Percentiles rank a stretch among this genome's conserved stretches.
phyloP scores from a whole-genome alignment of 2,888 invertebrate genomes.

The Netelia virgata region DNA sequence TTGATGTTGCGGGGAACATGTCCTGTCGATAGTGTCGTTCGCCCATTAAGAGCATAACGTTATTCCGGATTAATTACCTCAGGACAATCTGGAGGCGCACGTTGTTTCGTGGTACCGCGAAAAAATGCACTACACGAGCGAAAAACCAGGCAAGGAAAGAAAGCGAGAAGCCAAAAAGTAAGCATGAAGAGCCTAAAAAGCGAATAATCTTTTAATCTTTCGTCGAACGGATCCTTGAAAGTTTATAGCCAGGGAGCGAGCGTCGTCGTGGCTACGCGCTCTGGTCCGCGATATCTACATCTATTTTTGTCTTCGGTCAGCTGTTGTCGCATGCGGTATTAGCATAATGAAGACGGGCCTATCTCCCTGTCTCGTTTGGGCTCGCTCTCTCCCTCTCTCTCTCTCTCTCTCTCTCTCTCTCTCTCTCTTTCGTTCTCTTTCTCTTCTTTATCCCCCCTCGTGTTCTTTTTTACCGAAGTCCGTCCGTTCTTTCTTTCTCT shows the following conservation, averaged over 20 bases:
- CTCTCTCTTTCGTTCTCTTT: too few relatives aligned
- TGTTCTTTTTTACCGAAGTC: neutral
- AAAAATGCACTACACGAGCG: slow-evolving; percentile 6
- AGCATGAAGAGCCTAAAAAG: slow-evolving; percentile 38
- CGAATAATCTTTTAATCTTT: slow-evolving; percentile 43
- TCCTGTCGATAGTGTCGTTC: too few relatives aligned
- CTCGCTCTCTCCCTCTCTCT: neutral
- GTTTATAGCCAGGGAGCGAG: slow-evolving; percentile 19
- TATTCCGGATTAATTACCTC: too few relatives aligned
- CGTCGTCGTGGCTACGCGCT: slow-evolving; percentile 25
- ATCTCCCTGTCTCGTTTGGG: slow-evolving; percentile 18
- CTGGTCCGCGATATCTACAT: slow-evolving; percentile 78
- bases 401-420: slow-evolving; percentile 22
- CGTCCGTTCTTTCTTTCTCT: slow-evolving; percentile 55
- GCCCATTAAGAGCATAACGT: too few relatives aligned
- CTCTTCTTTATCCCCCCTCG: neutral
- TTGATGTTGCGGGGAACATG: too few relatives aligned
- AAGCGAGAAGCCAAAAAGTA: neutral
- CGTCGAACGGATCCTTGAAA: slow-evolving; percentile 40
- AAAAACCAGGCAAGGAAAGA: slow-evolving; percentile 4
- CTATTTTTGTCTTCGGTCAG: slow-evolving; percentile 80
- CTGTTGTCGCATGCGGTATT: slow-evolving; percentile 80
- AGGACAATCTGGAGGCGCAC: too few relatives aligned
- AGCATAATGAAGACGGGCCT: slow-evolving; percentile 81
- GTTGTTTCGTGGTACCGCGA: neutral